Evolutionary conservation across 1,140 invertebrate species (phyloP).

Genomic region (Euborellia annulipes): DNA sequence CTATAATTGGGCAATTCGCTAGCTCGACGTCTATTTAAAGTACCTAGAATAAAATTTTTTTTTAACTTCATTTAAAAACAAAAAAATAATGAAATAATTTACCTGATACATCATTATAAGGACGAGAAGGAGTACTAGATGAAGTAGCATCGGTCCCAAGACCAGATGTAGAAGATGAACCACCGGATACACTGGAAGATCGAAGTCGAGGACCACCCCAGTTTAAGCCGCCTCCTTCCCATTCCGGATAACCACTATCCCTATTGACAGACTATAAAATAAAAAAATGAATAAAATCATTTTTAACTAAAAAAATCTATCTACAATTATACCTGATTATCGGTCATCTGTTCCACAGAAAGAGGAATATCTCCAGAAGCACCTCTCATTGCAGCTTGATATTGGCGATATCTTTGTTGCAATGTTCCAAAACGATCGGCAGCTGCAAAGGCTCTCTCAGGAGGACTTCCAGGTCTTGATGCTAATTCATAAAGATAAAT

Average conservation of each 20-base stretch:
- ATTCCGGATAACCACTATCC: slow-evolving; percentile 29
- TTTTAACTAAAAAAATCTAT: background rate
- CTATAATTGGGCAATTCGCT: slow-evolving; percentile 15
- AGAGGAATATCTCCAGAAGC: slow-evolving; percentile 13
- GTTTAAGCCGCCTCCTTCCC: slow-evolving; percentile 24
- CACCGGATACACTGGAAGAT: slow-evolving; percentile 32
- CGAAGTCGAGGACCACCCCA: slow-evolving; percentile 23
- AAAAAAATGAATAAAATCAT: background rate
- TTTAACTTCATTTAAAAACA: no score
- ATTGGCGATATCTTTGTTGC: slow-evolving; percentile 45
- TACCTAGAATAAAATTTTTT: slow-evolving; percentile 2
- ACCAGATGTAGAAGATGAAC: slow-evolving; percentile 8
- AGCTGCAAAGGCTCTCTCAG: background rate
- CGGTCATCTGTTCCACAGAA: slow-evolving; percentile 14
- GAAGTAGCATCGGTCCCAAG: no score
- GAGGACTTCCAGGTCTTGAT: no score
- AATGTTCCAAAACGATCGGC: slow-evolving; percentile 18
- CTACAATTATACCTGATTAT: background rate
- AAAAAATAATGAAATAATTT: no score
- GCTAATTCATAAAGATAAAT: no score
- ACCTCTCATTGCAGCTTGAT: slow-evolving; percentile 38
- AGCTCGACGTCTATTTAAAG: slow-evolving; percentile 19
- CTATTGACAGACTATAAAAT: slow-evolving; percentile 21
- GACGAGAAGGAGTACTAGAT: no score
- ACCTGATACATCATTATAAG: no score